A percentile compares a stretch with the other conserved stretches of the same genome.
These are phyloP conservation scores for fruit fly (Drosophila melanogaster) DNA, from an alignment of 1,140 invertebrate species.

Conservation along the genomic window Release_6_plus_ISO1_MT NT_033777.3:9814501-9815000, in stretches of 20 bases:
- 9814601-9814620: conserved; percentile 56
- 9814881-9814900: conserved; percentile 11
- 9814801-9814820: conserved; percentile 50
- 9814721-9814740: conserved; percentile 27
- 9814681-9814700: conserved; percentile 84
- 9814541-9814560: conserved; percentile 38
- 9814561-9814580: conserved; percentile 51
- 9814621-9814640: conserved; percentile 44
- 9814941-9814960: conserved; percentile 1
- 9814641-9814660: conserved; percentile 86
- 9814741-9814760: conserved; percentile 35
- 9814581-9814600: conserved; percentile 55
- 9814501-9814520: conserved; percentile 31
- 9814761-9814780: conserved; percentile 26
- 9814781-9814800: conserved; percentile 6
- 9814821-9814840: conserved; percentile 27
- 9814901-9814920: background rate
- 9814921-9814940: background rate
- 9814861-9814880: conserved; percentile 1
- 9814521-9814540: conserved; percentile 23
- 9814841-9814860: conserved; percentile 20
- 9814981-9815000: background rate
- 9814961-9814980: conserved; percentile 4
- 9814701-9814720: conserved; percentile 85
- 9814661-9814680: background rate